These are phyloP conservation scores for Acanthosepion pharaonis DNA, from an alignment of 2,888 invertebrate genomes.

Conservation along the genomic window DNA sequence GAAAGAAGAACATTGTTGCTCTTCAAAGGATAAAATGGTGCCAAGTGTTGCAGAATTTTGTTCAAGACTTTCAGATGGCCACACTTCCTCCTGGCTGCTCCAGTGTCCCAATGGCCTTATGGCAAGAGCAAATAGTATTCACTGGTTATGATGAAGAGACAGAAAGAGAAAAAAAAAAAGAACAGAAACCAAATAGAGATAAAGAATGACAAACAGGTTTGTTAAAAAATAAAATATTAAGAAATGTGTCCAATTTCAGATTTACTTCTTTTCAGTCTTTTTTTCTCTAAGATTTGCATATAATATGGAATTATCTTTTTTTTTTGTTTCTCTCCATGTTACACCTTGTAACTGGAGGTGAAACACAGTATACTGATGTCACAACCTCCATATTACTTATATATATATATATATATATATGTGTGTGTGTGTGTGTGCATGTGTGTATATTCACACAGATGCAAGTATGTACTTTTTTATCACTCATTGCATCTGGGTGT, in stretches of 20 bases:
- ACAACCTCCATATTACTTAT: background rate
- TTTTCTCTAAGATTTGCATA: background rate
- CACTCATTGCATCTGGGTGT: no score
- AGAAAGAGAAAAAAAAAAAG: background rate
- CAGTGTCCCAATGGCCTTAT: background rate
- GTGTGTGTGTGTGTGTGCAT: no score
- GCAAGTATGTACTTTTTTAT: background rate
- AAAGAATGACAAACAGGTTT: background rate
- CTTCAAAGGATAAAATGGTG: background rate
- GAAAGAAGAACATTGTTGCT: background rate
- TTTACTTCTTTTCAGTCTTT: no score
- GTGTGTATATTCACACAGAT: background rate
- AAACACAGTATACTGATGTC: background rate
- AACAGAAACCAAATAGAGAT: background rate
- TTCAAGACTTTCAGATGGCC: background rate
- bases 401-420: background rate
- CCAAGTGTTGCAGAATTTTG: background rate
- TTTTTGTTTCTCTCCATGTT: background rate
- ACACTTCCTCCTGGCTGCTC: constrained; percentile 5
- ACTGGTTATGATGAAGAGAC: background rate
- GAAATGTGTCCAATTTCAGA: background rate
- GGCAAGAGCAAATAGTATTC: background rate
- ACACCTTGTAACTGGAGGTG: background rate
- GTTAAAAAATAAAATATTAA: background rate
- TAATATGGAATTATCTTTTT: background rate